phyloP scores from a whole-genome alignment of 2,113 vertebrate species.

The Hippocampus comes region DNA sequence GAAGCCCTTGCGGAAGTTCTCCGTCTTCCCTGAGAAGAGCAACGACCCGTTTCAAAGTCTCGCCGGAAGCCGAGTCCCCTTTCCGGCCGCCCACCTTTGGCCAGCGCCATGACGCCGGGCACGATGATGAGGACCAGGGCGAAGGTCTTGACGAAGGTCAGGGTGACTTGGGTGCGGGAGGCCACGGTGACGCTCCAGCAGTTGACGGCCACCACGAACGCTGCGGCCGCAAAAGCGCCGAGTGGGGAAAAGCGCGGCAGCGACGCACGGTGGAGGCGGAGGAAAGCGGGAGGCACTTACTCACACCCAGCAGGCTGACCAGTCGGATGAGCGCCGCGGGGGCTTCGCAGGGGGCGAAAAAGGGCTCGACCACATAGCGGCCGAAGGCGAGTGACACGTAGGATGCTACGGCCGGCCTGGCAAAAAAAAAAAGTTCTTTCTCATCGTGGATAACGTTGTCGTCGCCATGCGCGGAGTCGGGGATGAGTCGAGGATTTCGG shows the following conservation, averaged over 20 bases:
- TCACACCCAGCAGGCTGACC: constrained; percentile 76
- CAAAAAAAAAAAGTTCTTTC: background rate
- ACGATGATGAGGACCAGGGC: constrained; percentile 81
- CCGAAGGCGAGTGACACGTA: constrained; percentile 83
- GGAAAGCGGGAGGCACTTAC: constrained; percentile 69
- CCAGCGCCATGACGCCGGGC: constrained; percentile 79
- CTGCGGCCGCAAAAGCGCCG: constrained; percentile 53
- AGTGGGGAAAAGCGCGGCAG: background rate
- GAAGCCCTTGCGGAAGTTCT: constrained; percentile 82
- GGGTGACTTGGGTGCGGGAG: constrained; percentile 72
- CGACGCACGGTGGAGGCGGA: background rate
- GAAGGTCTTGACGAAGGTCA: constrained; percentile 78
- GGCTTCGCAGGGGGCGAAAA: constrained; percentile 79
- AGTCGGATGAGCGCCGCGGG: constrained; percentile 74
- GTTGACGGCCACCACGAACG: constrained; percentile 77
- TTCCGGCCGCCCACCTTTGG: constrained; percentile 68
- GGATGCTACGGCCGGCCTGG: constrained; percentile 79
- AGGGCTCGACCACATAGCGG: constrained; percentile 81
- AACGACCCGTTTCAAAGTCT: background rate
- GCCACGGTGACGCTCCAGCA: constrained; percentile 84
- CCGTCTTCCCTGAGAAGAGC: constrained; percentile 63
- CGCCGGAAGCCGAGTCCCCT: background rate
- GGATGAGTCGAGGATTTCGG: no score
- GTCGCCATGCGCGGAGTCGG: no score
- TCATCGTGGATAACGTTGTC: no score